phyloP scores from a whole-genome alignment of 2,888 invertebrate genomes.

The Tipula confusa region DNA sequence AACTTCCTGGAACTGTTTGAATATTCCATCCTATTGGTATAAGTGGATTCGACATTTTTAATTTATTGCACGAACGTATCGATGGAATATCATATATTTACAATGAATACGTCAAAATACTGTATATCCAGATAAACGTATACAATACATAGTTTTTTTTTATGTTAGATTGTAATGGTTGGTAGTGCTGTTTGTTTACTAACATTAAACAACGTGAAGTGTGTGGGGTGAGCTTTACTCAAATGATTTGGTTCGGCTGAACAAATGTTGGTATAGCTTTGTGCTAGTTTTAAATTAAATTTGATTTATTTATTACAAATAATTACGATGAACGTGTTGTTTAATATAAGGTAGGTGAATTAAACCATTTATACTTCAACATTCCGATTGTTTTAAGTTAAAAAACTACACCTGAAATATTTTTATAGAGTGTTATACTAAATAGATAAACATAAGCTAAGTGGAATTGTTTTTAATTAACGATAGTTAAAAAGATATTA shows the following conservation, averaged over 20 bases:
- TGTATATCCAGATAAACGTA: not conserved
- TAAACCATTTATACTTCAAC: not conserved
- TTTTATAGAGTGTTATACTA: too few species aligned
- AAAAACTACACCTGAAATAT: not conserved
- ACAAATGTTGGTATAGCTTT: not conserved
- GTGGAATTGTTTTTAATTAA: too few species aligned
- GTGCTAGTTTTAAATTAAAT: not conserved
- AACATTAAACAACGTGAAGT: not conserved
- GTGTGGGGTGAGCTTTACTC: not conserved
- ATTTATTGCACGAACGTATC: not conserved
- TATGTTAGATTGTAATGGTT: not conserved
- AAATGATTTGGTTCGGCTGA: not conserved
- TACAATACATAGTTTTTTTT: not conserved
- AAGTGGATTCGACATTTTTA: not conserved
- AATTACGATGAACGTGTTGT: not conserved
- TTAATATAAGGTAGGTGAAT: not conserved
- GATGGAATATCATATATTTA: not conserved
- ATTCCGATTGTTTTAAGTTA: not conserved
- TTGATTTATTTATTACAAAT: not conserved
- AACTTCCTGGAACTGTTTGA: not conserved
- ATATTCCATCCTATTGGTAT: conserved; percentile 31
- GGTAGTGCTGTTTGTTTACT: not conserved
- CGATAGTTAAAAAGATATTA: too few species aligned
- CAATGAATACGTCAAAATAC: not conserved
- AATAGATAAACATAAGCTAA: not conserved